Base-by-base conservation (phyloP, 2,888 invertebrate species). In the Ectemnius continuus region DNA sequence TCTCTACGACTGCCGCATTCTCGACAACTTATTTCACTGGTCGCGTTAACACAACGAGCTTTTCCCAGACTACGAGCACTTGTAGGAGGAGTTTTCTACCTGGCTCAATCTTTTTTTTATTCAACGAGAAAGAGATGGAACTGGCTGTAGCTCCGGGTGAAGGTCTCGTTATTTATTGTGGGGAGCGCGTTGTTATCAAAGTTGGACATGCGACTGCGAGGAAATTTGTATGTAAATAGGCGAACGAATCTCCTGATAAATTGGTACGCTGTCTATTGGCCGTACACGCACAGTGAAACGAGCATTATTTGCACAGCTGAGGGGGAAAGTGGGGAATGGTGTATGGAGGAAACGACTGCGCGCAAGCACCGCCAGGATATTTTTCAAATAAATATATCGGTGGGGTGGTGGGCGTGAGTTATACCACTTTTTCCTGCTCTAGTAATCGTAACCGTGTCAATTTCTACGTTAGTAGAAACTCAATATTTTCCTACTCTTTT, bases 161-260 rank as follows among this genome's bases (percentile, higher is more conserved):
- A 52, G 26, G 14, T 14, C 6, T 20, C 23, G 59, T 36, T 59
- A 61, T 76, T 73, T 65, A 67, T 59, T 47, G 20, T 36, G 5
- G 18, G 14, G 11, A 57, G 26, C 1, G 46, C 46, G 36, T 36
- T 66, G 77, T 70, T 78, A 78, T 78, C 73, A 63, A 73, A 76
- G 66, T 28, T 8, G 72, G 26, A 26, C 76, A 69, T 61, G 57
- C 63, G 16, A 5, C 18, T 3, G 4, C 66, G 16, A 60, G 63
- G 46, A 63, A 65, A 59, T 76, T 73, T 73, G n/a, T 57, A 58
- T 67, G 72, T 65, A 78, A 78, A 78, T 73, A 62, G 36, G 45
- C 28, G 52, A 14, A 46, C 20, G 56, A 23, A 18, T 11, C 13
- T 11, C 18, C 2, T 63, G 63, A 72, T 77, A 72, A 76, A 77